Percentiles rank a stretch among this genome's conserved stretches.
phyloP scores from a whole-genome alignment of 2,888 invertebrate species.

The Coelogynopora nodosa region DNA sequence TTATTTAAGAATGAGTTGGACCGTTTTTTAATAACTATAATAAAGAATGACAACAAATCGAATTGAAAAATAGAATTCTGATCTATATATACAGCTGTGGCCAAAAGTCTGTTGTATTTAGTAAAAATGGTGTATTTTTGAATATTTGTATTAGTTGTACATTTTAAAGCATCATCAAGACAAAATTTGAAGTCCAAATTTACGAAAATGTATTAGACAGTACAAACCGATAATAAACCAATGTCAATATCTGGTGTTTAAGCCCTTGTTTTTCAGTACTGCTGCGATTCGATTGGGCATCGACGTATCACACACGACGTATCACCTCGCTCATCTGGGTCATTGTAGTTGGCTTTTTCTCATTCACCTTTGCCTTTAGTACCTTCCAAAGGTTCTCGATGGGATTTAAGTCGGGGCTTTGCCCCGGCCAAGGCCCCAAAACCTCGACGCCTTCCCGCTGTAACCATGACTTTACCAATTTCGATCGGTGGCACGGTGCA shows the following conservation, averaged over 20 bases:
- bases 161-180: slow-evolving; percentile 33
- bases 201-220: slow-evolving; percentile 19
- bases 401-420: slow-evolving; percentile 11
- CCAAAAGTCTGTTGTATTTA: slow-evolving; percentile 11
- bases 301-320: slow-evolving; percentile 12
- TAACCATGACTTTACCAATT: not conserved
- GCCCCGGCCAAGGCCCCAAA: not conserved
- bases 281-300: slow-evolving; percentile 18
- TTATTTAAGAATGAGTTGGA: too few relatives aligned
- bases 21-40: too few relatives aligned
- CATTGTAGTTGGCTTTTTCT: slow-evolving; percentile 13
- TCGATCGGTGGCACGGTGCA: not conserved
- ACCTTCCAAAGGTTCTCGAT: slow-evolving; percentile 19
- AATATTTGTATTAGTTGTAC: slow-evolving; percentile 29
- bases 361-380: slow-evolving; percentile 20
- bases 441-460: not conserved
- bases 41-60: too few relatives aligned
- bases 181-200: slow-evolving; percentile 32
- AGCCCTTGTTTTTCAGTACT: slow-evolving; percentile 21
- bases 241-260: slow-evolving; percentile 21
- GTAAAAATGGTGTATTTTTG: not conserved
- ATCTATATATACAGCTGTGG: slow-evolving; percentile 25
- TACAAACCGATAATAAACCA: slow-evolving; percentile 25
- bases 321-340: not conserved
- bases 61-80: too few relatives aligned